Base-by-base conservation (phyloP, 2,797 vertebrate genomes). In the Hyperoplus immaculatus region DNA sequence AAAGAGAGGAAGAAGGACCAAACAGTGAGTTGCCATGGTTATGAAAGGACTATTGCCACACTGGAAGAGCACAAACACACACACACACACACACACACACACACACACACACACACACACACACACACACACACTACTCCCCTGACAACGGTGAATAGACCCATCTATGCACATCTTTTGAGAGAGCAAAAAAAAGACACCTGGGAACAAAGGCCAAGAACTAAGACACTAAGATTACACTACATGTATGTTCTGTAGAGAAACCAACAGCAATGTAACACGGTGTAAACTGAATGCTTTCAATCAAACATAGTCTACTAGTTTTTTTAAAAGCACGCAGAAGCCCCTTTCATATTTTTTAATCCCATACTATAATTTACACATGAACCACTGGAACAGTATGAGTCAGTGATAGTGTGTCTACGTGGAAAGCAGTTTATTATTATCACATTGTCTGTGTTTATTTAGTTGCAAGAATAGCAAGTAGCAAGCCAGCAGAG, bases 21-120 rank as follows among this genome's bases (percentile, higher is more conserved):
- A 97, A 97, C 96, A 97, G 96, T 96, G 96, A 96, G 97, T 98
- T 97, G 97, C 97, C 97, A 98, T 98, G 97, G 97, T 96, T 95
- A 99, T 97, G 96, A 97, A 97, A 97, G 96, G 96, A 78, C 95
- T 95, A 95, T 95, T 96, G 94, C 95, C 95, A 96, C 96, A 96
- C 95, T 96, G 95, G 95, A 95, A 95, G 77, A 62, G 71, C 49
- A 73, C 49, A 72, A 51, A 58, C 60, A 75, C 79, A 75, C 58
- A 64, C 69, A 67, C 51, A 74, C 64, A 51, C 47, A 45, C 64
- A 47, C 58, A 63, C 60, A 51, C 63, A 45, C 53, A 62, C 62
- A 49, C 69, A 61, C 77, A 53, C 78, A 77, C 69, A 81, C 69
- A 74, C 36, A 75, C 74, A 71, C 68, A 76, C 69, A 78, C 67